Conservation (phyloP, 2,888 invertebrate genomes). For the Trachelus iudaicus region DNA sequence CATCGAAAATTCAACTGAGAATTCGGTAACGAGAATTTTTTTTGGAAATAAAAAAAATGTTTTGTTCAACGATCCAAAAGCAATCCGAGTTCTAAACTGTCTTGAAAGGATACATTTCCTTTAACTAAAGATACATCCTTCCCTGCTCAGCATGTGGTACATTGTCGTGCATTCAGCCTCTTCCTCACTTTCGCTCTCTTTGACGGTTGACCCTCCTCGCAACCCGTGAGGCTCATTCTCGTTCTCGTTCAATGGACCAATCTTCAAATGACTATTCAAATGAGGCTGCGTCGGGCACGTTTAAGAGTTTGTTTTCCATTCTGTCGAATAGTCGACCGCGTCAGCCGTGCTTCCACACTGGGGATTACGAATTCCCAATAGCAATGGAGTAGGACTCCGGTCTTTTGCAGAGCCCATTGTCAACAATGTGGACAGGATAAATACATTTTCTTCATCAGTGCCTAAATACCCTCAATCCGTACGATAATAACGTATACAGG, state of each 20-base stretch:
- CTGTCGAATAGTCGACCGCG: slow-evolving; percentile 14
- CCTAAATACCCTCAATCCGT: background rate
- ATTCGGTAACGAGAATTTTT: background rate
- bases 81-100: background rate
- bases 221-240: slow-evolving; percentile 8
- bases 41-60: background rate
- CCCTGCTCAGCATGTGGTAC: slow-evolving; percentile 22
- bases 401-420: slow-evolving; percentile 9
- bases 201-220: slow-evolving; percentile 17
- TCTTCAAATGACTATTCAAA: slow-evolving; percentile 25
- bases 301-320: slow-evolving; percentile 19
- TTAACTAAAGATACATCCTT: background rate
- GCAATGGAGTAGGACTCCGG: slow-evolving; percentile 6
- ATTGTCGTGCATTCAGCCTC: slow-evolving; percentile 25
- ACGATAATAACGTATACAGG: background rate
- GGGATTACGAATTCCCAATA: slow-evolving; percentile 4
- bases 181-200: slow-evolving; percentile 25
- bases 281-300: slow-evolving; percentile 13
- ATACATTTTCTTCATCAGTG: background rate
- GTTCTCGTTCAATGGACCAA: slow-evolving; percentile 11
- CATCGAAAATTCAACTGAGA: background rate
- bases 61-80: background rate
- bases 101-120: background rate
- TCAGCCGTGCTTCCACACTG: background rate
- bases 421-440: background rate